Conservation (phyloP, 1,140 invertebrate species). For the Oreohelix idahoensis region DNA sequence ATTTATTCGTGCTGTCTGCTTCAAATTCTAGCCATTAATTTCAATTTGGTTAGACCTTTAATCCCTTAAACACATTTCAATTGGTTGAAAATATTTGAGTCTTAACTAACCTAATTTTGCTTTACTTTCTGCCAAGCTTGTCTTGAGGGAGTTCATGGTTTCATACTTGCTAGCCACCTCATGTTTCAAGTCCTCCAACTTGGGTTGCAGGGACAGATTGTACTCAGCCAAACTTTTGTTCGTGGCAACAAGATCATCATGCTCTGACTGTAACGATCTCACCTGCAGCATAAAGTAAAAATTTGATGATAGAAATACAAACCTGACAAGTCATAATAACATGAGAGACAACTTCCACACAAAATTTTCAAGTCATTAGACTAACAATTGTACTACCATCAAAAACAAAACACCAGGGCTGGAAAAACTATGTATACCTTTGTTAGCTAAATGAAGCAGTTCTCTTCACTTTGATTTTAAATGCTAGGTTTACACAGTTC, state of each 20-base stretch:
- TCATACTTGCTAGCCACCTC: constrained; percentile 82
- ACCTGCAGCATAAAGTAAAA: neutral
- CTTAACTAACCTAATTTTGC: constrained; percentile 51
- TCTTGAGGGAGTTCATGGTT: constrained; percentile 51
- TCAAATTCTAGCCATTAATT: no score
- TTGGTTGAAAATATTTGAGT: no score
- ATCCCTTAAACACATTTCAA: no score
- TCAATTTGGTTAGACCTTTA: no score
- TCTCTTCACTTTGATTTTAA: no score
- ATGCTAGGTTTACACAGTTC: no score
- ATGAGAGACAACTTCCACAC: no score
- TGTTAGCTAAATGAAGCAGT: no score
- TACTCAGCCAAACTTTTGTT: constrained; percentile 90
- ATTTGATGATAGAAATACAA: neutral
- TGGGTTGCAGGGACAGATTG: constrained; percentile 87
- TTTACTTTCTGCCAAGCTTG: constrained; percentile 45
- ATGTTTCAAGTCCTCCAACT: constrained; percentile 78
- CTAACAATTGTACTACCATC: neutral
- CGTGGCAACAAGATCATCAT: constrained; percentile 86
- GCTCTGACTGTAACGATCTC: constrained; percentile 75
- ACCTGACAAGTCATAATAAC: no score
- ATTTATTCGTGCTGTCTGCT: no score
- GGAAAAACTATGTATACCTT: no score
- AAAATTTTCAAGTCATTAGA: neutral
- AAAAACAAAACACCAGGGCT: no score